Percentiles rank a stretch among this genome's conserved stretches.
phyloP scores from a whole-genome alignment of 2,888 invertebrate genomes.

The Flabesymbios commensalis region DNA sequence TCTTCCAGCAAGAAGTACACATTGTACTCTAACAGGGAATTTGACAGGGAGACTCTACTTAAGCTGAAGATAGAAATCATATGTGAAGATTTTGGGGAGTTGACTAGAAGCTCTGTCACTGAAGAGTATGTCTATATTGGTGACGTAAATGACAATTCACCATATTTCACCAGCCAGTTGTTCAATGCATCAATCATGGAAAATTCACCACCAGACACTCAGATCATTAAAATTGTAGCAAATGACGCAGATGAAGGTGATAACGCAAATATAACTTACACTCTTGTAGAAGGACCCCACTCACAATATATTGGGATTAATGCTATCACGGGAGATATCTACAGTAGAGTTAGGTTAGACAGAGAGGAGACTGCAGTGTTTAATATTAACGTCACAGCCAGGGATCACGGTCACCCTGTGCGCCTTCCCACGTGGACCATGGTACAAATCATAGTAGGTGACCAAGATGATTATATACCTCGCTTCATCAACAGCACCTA shows the following conservation, averaged over 20 bases:
- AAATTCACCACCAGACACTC: background rate
- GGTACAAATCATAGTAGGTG: slow-evolving; percentile 1
- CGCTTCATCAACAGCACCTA: slow-evolving; percentile 1
- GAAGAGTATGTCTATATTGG: background rate
- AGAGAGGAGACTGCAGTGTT: background rate
- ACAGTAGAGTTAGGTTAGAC: background rate
- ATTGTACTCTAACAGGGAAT: background rate
- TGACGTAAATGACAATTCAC: slow-evolving; percentile 8
- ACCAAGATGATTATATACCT: slow-evolving; percentile 4
- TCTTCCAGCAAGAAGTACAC: slow-evolving; percentile 3
- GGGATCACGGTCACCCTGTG: background rate
- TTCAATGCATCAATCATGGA: slow-evolving; percentile 14
- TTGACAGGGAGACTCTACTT: background rate
- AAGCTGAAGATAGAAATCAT: background rate
- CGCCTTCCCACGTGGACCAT: background rate
- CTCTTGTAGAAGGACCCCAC: background rate
- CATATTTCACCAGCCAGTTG: too few species aligned
- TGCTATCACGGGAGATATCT: background rate
- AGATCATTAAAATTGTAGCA: slow-evolving; percentile 1
- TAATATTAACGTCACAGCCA: background rate
- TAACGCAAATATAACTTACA: slow-evolving; percentile 4
- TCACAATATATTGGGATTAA: slow-evolving; percentile 3
- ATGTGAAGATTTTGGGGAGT: background rate
- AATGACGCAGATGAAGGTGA: slow-evolving; percentile 1
- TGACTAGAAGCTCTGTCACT: background rate